Evolutionary conservation across 1,140 invertebrate species (phyloP).

Genomic region (Drosophila mojavensis): DNA sequence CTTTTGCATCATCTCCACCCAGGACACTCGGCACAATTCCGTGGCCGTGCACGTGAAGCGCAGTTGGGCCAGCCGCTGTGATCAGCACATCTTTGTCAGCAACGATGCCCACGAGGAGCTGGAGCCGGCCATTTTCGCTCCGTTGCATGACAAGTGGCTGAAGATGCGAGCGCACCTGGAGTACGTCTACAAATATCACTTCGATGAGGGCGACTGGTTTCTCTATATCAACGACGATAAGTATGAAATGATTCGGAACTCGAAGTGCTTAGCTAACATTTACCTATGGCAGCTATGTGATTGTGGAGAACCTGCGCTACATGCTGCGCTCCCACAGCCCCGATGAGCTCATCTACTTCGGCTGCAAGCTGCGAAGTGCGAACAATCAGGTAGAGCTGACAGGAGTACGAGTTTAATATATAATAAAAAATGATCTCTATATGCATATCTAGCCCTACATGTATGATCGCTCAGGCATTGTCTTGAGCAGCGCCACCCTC

Average conservation of each 20-base stretch:
- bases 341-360: constrained; percentile 64
- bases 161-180: constrained; percentile 44
- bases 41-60: constrained; percentile 46
- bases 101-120: constrained; percentile 48
- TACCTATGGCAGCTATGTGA: constrained; percentile 52
- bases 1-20: constrained; percentile 66
- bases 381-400: constrained; percentile 30
- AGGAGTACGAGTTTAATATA: too few species aligned
- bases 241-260: constrained; percentile 19
- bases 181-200: constrained; percentile 62
- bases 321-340: constrained; percentile 47
- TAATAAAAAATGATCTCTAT: too few species aligned
- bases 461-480: constrained; percentile 32
- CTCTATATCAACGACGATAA: constrained; percentile 66
- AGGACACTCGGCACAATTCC: constrained; percentile 22
- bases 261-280: background rate
- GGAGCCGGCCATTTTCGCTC: constrained; percentile 56
- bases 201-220: constrained; percentile 65
- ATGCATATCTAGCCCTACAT: constrained; percentile 44
- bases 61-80: constrained; percentile 63
- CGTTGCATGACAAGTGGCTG: constrained; percentile 51
- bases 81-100: constrained; percentile 66
- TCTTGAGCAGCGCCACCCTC: constrained; percentile 57
- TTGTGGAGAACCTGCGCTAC: constrained; percentile 63
- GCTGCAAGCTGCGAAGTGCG: constrained; percentile 51